Base-by-base conservation (phyloP, 2,888 invertebrate species). In the Clunio marinus region DNA sequence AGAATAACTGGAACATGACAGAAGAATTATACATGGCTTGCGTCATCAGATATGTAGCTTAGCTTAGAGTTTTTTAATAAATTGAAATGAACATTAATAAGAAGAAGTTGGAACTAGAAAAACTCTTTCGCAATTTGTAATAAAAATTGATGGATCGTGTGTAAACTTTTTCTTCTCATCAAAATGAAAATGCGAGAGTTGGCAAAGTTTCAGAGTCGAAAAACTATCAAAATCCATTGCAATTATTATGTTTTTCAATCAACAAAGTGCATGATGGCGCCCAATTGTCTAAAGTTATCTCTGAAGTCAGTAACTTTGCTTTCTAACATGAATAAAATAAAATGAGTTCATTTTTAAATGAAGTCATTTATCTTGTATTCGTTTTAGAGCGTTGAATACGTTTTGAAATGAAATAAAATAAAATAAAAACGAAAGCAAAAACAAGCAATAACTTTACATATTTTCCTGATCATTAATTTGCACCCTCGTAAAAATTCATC, bases 261-360 rank as follows among this genome's bases (percentile, higher is more conserved):
- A 25, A 15, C n/a, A 25, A 57, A 57, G 25, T 25, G 5, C 10
- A 7, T 25, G 15, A 20, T 27, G 59, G 59, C 59, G 59, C 20
- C 59, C 32, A 20, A 59, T 59, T 59, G 59, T 59, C 59, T 59
- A 59, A 59, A 32, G 59, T n/a, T n/a, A n/a, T n/a, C n/a, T 32
- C 32, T 32, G 5, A 32, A 32, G 32, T n/a, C n/a, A n/a, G n/a
- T n/a, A n/a, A n/a, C n/a, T n/a, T n/a, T n/a, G n/a, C n/a, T n/a
- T n/a, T n/a, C n/a, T n/a, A 32, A 32, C 5, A 32, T 32, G 32
- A 32, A 8, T 32, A 4, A 32, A 32, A 32, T 8, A 8, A n/a
- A n/a, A 32, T 32, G 5, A 32, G 8, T 8, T 32, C 32, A 8
- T 7, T 8, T 32, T 32, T 4, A 8, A 32, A 32, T 32, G 8